Evolutionary conservation across 2,797 vertebrate genomes (phyloP).

Genomic region (Hyperoplus immaculatus): DNA sequence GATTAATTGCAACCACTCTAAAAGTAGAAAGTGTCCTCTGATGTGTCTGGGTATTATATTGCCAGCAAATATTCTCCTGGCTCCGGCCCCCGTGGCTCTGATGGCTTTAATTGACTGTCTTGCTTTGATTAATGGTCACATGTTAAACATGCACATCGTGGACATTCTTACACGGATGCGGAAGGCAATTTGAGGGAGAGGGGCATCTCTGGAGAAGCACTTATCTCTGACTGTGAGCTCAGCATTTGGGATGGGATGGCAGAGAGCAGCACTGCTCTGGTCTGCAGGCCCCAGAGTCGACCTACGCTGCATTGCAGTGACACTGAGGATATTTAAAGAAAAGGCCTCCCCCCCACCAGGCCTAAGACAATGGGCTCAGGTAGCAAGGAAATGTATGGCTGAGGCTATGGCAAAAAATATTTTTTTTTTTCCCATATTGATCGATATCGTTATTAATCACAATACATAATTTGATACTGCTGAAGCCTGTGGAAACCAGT

Average conservation of each 20-base stretch:
- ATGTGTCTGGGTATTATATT: conserved; percentile 60
- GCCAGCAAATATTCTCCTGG: conserved; percentile 50
- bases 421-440: background rate
- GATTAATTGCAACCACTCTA: conserved; percentile 51
- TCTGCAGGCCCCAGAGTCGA: conserved; percentile 76
- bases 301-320: conserved; percentile 62
- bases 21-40: conserved; percentile 57
- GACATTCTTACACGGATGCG: conserved; percentile 84
- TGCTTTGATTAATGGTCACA: conserved; percentile 87
- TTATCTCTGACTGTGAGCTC: conserved; percentile 85
- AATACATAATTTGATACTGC: too few relatives aligned
- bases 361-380: conserved; percentile 64
- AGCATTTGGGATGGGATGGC: conserved; percentile 69
- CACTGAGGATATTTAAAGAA: conserved; percentile 82
- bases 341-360: conserved; percentile 62
- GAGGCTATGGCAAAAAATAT: conserved; percentile 1
- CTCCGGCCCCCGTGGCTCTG: conserved; percentile 65
- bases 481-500: too few relatives aligned
- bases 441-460: too few relatives aligned
- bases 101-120: conserved; percentile 87
- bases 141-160: conserved; percentile 84
- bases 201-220: conserved; percentile 88
- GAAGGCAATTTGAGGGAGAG: conserved; percentile 78
- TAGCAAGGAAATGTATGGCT: conserved; percentile 51
- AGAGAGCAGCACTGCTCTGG: conserved; percentile 62